Percentiles rank a stretch among this genome's conserved stretches.
These are phyloP conservation scores for Polyommatus icarus DNA, from an alignment of 2,888 invertebrate species.

Conservation along the genomic window DNA sequence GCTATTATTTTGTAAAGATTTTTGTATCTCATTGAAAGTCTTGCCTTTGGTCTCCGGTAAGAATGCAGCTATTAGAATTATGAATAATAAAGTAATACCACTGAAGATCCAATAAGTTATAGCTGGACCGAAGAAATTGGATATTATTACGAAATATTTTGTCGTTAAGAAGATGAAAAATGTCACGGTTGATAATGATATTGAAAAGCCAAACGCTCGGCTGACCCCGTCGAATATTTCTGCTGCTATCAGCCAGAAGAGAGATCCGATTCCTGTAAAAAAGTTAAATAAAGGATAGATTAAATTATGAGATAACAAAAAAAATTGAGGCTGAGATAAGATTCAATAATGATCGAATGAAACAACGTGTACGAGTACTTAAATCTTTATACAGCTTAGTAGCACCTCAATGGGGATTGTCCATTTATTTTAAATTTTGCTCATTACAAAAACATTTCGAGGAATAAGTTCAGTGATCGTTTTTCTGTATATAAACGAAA, in stretches of 20 bases:
- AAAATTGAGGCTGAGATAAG: neutral
- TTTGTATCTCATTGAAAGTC: constrained; percentile 58
- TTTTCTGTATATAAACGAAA: too few species aligned
- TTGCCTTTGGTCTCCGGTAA: constrained; percentile 66
- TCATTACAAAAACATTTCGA: too few species aligned
- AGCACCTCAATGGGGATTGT: too few species aligned
- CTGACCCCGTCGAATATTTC: constrained; percentile 57
- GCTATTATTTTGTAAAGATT: constrained; percentile 39
- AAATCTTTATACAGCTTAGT: too few species aligned
- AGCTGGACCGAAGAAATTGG: constrained; percentile 49
- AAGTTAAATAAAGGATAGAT: neutral
- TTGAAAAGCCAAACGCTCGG: constrained; percentile 51
- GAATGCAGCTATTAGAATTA: constrained; percentile 48
- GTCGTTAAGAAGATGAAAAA: constrained; percentile 48
- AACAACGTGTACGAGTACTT: too few species aligned
- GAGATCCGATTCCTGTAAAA: constrained; percentile 56
- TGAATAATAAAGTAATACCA: constrained; percentile 45
- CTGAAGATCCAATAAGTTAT: constrained; percentile 53
- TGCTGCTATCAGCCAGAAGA: constrained; percentile 53
- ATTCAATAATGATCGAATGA: too few species aligned
- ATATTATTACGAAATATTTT: constrained; percentile 52
- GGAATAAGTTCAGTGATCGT: too few species aligned
- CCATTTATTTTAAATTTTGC: too few species aligned
- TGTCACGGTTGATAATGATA: constrained; percentile 41
- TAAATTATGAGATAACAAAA: neutral